phyloP scores from a whole-genome alignment of 2,113 vertebrate species.

The Anas platyrhynchos region DNA sequence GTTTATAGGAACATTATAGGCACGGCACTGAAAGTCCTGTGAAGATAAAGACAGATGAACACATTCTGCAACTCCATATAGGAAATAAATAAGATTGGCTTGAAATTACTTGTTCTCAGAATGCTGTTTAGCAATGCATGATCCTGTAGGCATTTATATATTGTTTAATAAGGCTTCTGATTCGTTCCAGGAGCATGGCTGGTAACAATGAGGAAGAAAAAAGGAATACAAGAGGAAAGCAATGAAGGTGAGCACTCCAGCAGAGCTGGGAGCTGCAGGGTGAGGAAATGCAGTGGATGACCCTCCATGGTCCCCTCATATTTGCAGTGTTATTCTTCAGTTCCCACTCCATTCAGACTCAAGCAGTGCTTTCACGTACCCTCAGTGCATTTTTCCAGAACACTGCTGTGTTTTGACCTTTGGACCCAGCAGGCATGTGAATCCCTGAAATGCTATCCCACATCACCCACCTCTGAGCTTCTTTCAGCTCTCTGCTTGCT shows the following conservation, averaged over 20 bases:
- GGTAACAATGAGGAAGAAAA: neutral
- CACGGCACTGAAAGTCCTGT: neutral
- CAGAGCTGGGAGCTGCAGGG: neutral
- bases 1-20: neutral
- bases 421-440: neutral
- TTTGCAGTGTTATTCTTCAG: neutral
- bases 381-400: neutral
- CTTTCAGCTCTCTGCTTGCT: neutral
- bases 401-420: accelerated
- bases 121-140: neutral
- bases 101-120: neutral
- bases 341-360: neutral
- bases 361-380: accelerated
- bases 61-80: neutral
- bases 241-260: neutral
- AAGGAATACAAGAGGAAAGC: neutral
- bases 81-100: neutral
- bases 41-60: neutral
- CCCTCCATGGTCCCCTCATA: neutral
- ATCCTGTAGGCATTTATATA: neutral
- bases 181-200: neutral
- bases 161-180: neutral
- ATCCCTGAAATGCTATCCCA: accelerated
- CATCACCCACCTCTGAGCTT: neutral
- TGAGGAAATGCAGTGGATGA: neutral